Evolutionary conservation across 1,140 invertebrate genomes (phyloP), one percentile per base, ranked within the genome.

Genomic region (Drosophila melanica): DNA sequence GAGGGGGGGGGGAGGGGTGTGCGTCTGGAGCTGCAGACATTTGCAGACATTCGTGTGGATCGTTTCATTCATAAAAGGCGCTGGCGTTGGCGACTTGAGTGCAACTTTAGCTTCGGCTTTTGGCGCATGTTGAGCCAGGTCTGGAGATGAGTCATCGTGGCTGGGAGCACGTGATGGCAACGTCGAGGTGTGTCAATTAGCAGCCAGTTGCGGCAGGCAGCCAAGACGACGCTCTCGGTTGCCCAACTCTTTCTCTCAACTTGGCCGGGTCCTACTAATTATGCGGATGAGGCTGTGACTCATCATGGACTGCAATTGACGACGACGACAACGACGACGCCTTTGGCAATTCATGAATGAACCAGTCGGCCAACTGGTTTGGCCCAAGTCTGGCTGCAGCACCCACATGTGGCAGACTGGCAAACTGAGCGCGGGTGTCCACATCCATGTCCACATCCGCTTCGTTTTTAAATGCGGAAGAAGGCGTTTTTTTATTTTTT

Each of bases 171-270:
- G 81, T 85, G 81, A 84, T 85, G 81, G 54, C 76, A 75, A 60
- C 74, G 50, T 44, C 59, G 84, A 89, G 84, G 84, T 87, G 79
- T 87, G 84, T 87, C 85, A 87, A 82, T 89, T 84, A 87, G 77
- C 84, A 90, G 85, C 53, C 78, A 70, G 79, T 86, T 86, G 81
- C 80, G 75, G 77, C 55, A 82, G 60, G 37, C 60, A 60, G 48
- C 37, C 42, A 20, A 48, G 20, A 3, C 20, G 20, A 3, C 20
- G 2, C 20, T 23, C 20, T 23, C 20, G 2, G 2, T 23, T n/a
- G n/a, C n/a, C n/a, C n/a, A n/a, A n/a, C 20, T 20, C 20, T 20
- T 3, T 27, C 23, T 27, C 11, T 37, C 47, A 58, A 23, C 53
- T 59, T 58, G 30, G 58, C 41, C 14, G 30, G 39, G 63, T 75